These are phyloP conservation scores for Seira sanloemensis DNA, from an alignment of 2,888 invertebrate genomes.

Conservation along the genomic window DNA sequence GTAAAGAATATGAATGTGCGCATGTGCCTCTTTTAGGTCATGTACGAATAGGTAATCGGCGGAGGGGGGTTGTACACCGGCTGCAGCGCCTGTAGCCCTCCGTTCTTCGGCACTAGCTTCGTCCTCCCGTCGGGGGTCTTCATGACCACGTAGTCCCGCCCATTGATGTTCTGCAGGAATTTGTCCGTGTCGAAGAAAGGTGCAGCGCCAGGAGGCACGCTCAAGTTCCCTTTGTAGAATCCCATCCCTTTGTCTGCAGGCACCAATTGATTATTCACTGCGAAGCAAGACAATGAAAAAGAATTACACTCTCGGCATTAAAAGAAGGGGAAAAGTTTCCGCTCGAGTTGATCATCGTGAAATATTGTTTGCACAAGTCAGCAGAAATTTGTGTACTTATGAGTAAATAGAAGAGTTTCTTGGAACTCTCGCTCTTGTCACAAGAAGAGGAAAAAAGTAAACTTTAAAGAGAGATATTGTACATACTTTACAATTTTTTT, in stretches of 20 bases:
- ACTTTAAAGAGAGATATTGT: background rate
- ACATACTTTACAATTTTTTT: background rate
- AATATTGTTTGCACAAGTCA: background rate
- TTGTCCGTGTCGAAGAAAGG: conserved; percentile 73
- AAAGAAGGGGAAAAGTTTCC: conserved; percentile 12
- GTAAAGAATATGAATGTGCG: background rate
- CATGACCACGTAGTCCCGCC: conserved; percentile 73
- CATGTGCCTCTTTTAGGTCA: conserved; percentile 65
- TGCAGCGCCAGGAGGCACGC: conserved; percentile 70
- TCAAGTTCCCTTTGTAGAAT: conserved; percentile 73
- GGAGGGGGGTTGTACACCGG: conserved; percentile 73
- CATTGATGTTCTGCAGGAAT: conserved; percentile 73
- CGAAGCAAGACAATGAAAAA: conserved; percentile 28
- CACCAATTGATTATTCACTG: conserved; percentile 71
- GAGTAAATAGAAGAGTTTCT: conserved; percentile 1
- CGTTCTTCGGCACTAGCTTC: conserved; percentile 73
- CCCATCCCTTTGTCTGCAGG: conserved; percentile 70
- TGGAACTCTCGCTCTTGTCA: background rate
- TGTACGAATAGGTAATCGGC: conserved; percentile 71
- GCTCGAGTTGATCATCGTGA: background rate
- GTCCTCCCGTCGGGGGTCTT: conserved; percentile 73
- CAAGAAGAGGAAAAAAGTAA: too few species aligned
- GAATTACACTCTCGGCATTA: conserved; percentile 5
- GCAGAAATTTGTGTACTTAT: too few species aligned
- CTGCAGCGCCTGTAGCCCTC: conserved; percentile 72